Percentiles rank a stretch among this genome's conserved stretches.
These are phyloP conservation scores for Manis pentadactyla DNA, from an alignment of 2,797 vertebrate species.

Conservation along the genomic window DNA sequence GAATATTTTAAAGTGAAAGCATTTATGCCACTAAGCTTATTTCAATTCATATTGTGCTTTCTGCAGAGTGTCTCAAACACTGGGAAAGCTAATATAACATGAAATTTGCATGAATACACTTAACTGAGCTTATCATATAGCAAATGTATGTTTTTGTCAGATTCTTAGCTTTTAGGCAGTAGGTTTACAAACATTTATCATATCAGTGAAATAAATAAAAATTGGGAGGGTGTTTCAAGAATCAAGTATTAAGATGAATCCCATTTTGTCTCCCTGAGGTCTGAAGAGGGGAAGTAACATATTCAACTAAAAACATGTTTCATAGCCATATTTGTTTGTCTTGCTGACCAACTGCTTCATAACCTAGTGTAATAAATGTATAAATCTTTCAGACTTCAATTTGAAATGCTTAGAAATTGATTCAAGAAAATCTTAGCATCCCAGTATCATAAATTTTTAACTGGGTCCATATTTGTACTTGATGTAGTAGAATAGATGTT, in stretches of 20 bases:
- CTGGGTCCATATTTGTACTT: background rate
- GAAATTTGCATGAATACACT: background rate
- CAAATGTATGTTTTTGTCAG: background rate
- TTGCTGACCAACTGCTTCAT: background rate
- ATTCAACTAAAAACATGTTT: background rate
- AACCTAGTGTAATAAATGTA: background rate
- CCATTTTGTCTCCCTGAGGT: background rate
- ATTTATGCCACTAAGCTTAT: background rate
- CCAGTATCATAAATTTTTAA: background rate
- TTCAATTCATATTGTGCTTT: background rate
- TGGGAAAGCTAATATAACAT: background rate
- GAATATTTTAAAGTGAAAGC: background rate
- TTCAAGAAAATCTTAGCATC: background rate
- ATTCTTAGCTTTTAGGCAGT: conserved; percentile 20
- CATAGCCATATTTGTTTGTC: background rate
- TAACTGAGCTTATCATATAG: background rate
- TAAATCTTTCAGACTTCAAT: background rate
- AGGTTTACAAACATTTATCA: background rate
- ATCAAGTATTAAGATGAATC: background rate
- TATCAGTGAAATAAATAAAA: conserved; percentile 9
- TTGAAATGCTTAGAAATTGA: conserved; percentile 24
- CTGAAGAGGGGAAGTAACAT: background rate
- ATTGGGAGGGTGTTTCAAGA: background rate
- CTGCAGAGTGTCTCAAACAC: background rate
- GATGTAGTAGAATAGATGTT: background rate